Conservation (phyloP, 2,888 invertebrate genomes). For the Aporophyla nigra region DNA sequence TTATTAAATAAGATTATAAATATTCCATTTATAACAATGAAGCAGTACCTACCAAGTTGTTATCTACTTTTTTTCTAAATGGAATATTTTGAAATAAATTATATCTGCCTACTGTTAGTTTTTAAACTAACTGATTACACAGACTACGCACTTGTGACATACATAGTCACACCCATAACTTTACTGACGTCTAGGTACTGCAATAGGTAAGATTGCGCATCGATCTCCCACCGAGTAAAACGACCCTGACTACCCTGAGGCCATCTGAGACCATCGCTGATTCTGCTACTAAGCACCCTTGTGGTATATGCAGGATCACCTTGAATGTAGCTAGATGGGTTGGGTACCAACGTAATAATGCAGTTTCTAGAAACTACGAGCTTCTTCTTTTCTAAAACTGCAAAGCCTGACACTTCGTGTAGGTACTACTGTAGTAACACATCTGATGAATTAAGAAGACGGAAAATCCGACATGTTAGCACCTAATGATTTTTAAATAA, state of each 20-base stretch:
- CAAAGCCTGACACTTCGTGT: background rate
- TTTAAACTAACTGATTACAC: constrained; percentile 5
- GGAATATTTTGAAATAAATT: constrained; percentile 18
- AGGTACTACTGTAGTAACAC: background rate
- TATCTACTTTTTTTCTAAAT: background rate
- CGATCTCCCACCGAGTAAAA: background rate
- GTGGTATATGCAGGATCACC: background rate
- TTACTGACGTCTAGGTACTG: background rate
- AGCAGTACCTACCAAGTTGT: background rate
- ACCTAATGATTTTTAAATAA: background rate
- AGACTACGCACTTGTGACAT: background rate
- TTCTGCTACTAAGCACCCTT: background rate
- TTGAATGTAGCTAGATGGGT: background rate
- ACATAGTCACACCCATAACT: constrained; percentile 21
- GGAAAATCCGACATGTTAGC: background rate
- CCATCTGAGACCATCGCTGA: background rate
- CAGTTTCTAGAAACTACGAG: background rate
- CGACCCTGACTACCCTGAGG: background rate
- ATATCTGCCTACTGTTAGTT: constrained; percentile 1
- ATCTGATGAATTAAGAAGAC: background rate
- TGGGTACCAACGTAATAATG: background rate
- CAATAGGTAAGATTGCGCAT: background rate
- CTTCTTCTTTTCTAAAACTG: too few species aligned
- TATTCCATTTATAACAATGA: constrained; percentile 38
- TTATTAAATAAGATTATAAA: constrained; percentile 25